Evolutionary conservation across 2,888 invertebrate species (phyloP), one percentile per base, ranked within the genome.

Genomic region (Thymelicus acteon): DNA sequence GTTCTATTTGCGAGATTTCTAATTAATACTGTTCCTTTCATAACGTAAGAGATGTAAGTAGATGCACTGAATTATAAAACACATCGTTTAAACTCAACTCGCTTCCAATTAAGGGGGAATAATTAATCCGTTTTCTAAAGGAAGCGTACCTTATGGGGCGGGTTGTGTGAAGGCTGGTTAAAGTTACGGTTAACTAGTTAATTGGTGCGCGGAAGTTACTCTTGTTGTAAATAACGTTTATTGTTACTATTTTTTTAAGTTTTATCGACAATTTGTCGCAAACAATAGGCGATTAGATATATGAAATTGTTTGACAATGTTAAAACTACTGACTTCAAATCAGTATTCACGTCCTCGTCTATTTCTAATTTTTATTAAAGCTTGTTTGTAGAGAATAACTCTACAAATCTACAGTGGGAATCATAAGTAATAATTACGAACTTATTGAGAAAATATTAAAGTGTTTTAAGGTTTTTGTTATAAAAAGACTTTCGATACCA

Each of bases 51-150:
- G 19, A 10, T 24, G 24, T 52, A 39, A 40, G 12, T 31, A 31
- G 64, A 15, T 19, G 70, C 49, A 70, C 19, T 71, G 60, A 71
- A 71, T 65, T 65, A 70, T 65, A 39, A 65, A 71, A 52, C 44
- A 62, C 54, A 70, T 39, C 65, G 65, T 10, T 71, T 71, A 54
- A 60, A 60, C 65, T 66, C 58, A 66, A 57, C 58, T 49, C 60
- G 60, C 60, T 60, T 65, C 52, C 65, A 70, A 71, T 71, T 71
- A 71, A 60, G 52, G 40, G 44, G 60, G 70, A 60, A 65, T 71
- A 71, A 71, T 71, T 71, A 71, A 71, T 71, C 60, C 47, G 47
- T 60, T 60, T 39, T 54, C 19, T 60, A 44, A 58, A 65, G 64
- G 60, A 71, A 49, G 65, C 63, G 62, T 62, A 44, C 52, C 60